Base-by-base conservation (phyloP, 2,113 vertebrate species). In the Recurvirostra avosetta region DNA sequence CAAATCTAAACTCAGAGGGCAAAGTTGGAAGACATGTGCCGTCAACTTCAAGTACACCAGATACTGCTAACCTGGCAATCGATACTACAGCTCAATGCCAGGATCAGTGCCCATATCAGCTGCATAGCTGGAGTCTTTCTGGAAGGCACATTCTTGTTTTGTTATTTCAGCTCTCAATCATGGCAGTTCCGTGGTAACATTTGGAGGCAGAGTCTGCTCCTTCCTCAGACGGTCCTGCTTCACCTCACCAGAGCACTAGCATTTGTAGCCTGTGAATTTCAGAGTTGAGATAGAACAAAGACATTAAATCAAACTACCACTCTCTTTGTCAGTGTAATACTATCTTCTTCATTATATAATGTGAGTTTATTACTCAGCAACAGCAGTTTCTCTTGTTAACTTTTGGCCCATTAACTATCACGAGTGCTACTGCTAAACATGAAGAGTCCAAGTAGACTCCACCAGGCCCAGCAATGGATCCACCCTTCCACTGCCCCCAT, bases 31-130 rank as follows among this genome's bases (percentile, higher is more conserved):
- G 10, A 59, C 2, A 2, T 15, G 20, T 36, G n/a, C 52, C 47
- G 32, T 63, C 66, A 40, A 15, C 61, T 89, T 89, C 62, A 84
- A 86, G 67, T 58, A 50, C 41, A 58, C 3, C 9, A 67, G 27
- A 47, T n/a, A 71, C 38, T 17, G 14, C 45, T 50, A 85, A 27
- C 21, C 58, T 9, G 5, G 65, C 61, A 73, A 76, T 62, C 3
- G 0, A 81, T 73, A 70, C 9, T 29, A 53, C 0, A 0, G 58
- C 27, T 75, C 40, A 17, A 7, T 30, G 49, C 58, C 41, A 53
- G 36, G 53, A 74, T 6, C 27, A 23, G 65, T 38, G 59, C 36
- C 76, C 40, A 29, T 38, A 15, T 41, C 17, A 84, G 56, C 55
- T 53, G 21, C 23, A 13, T 11, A 40, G 43, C 41, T 63, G 22